These are phyloP conservation scores for Drosophila pegasa DNA, from an alignment of 2,888 invertebrate species.

Conservation along the genomic window DNA sequence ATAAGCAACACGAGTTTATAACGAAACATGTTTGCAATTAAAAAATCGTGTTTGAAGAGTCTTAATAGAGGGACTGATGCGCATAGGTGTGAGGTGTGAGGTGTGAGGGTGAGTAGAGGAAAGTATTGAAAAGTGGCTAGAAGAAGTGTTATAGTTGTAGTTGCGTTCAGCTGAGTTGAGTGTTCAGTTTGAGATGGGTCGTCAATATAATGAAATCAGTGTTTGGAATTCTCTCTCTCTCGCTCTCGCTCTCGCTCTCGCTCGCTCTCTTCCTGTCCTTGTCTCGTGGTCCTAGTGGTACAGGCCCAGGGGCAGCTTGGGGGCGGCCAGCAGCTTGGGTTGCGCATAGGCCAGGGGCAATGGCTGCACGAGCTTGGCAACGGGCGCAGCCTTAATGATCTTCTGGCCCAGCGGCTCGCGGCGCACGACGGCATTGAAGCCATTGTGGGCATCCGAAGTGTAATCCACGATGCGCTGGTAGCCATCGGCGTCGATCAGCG, in stretches of 20 bases:
- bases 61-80: constrained; percentile 43
- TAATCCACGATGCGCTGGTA: constrained; percentile 86
- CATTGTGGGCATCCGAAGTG: constrained; percentile 86
- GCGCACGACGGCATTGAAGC: constrained; percentile 87
- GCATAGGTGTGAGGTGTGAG: constrained; percentile 20
- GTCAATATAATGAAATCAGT: constrained; percentile 73
- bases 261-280: too few relatives aligned
- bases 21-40: constrained; percentile 16
- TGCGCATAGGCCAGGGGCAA: constrained; percentile 72
- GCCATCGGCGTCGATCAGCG: constrained; percentile 86
- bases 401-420: constrained; percentile 85
- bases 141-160: constrained; percentile 31
- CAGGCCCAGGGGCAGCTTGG: constrained; percentile 59
- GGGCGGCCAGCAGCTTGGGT: constrained; percentile 68
- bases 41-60: constrained; percentile 43
- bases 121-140: constrained; percentile 19
- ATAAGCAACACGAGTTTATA: constrained; percentile 41
- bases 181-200: constrained; percentile 54
- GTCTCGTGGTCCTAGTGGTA: constrained; percentile 50
- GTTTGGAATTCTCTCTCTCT: constrained; percentile 64
- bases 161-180: constrained; percentile 34
- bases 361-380: constrained; percentile 81
- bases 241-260: not conserved
- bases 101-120: constrained; percentile 30
- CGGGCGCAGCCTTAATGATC: constrained; percentile 83